Evolutionary conservation across 2,797 vertebrate genomes (phyloP).

Genomic region (Rhinoraja longicauda): DNA sequence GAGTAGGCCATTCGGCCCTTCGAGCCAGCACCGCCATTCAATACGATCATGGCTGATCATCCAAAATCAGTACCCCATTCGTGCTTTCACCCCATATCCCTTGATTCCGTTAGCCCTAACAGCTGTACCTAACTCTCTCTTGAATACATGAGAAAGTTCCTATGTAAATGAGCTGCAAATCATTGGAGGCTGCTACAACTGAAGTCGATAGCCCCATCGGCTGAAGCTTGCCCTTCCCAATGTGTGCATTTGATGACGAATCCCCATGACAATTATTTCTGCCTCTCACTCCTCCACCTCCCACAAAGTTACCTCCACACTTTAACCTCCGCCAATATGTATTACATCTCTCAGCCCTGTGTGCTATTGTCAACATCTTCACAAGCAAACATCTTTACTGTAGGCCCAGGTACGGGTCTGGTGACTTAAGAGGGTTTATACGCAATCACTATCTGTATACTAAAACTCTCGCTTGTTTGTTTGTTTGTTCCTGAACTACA

Average conservation of each 20-base stretch:
- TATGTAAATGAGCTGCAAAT: neutral
- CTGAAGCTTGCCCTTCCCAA: neutral
- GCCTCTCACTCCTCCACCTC: neutral
- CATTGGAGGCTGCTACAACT: neutral
- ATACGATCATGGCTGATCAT: too few species aligned
- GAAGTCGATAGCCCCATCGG: too few species aligned
- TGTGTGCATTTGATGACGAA: neutral
- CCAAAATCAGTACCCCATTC: too few species aligned
- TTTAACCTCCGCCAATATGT: neutral
- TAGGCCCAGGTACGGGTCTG: neutral
- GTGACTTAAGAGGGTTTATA: neutral
- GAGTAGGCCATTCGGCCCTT: too few species aligned
- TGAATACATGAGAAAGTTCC: neutral
- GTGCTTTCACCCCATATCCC: too few species aligned
- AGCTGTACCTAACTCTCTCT: too few species aligned
- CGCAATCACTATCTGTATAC: neutral
- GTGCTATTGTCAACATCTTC: neutral
- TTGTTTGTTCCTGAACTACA: too few species aligned
- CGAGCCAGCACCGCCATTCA: too few species aligned
- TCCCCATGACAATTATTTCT: neutral
- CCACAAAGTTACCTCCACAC: neutral
- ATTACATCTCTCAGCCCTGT: neutral
- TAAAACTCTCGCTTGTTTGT: too few species aligned
- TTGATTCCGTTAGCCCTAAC: too few species aligned
- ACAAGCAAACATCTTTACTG: neutral